phyloP scores from a whole-genome alignment of 2,113 vertebrate genomes.

The Ictidomys tridecemlineatus region DNA sequence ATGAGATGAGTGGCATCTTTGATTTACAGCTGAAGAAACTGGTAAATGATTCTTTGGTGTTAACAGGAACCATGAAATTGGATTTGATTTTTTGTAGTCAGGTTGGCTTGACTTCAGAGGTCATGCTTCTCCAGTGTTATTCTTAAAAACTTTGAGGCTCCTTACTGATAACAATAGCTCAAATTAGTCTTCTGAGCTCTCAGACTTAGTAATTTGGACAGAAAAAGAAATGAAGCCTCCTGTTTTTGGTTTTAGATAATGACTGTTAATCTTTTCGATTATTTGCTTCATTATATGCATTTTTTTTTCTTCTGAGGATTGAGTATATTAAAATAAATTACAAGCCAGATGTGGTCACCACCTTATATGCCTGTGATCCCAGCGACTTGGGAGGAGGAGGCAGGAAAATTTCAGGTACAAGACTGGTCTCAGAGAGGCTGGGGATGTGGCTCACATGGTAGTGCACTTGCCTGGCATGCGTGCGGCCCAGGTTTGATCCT shows the following conservation, averaged over 20 bases:
- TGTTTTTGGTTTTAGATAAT: slow-evolving; percentile 9
- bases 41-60: not conserved
- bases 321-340: not conserved
- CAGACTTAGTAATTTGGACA: not conserved
- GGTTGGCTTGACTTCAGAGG: not conserved
- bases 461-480: too few species aligned
- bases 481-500: too few species aligned
- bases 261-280: not conserved
- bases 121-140: not conserved
- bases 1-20: not conserved
- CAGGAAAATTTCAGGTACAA: too few species aligned
- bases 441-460: too few species aligned
- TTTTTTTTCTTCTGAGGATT: not conserved
- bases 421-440: too few species aligned
- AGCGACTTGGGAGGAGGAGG: too few species aligned
- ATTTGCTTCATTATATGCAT: not conserved
- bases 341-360: too few species aligned
- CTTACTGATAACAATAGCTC: not conserved
- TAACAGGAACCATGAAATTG: not conserved
- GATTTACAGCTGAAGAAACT: slow-evolving; percentile 25
- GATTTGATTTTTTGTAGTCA: slow-evolving; percentile 20
- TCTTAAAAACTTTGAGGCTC: slow-evolving; percentile 9
- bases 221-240: not conserved
- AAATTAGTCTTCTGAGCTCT: not conserved
- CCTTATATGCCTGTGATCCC: too few species aligned